These are phyloP conservation scores for Stichopus horrens DNA, from an alignment of 53 echinoderm and acorn worm species.

Conservation along the genomic window DNA sequence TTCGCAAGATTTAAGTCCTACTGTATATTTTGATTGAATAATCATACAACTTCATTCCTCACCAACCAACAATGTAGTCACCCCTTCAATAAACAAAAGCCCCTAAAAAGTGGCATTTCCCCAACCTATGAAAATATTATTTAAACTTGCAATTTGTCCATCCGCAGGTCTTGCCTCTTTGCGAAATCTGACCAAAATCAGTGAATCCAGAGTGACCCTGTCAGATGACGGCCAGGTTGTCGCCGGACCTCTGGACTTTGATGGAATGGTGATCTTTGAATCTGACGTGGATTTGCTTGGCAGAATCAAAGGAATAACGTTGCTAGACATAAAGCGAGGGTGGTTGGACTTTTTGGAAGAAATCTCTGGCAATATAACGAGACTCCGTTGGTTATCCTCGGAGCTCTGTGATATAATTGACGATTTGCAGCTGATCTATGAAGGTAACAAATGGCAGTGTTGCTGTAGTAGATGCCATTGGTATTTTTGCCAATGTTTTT, in stretches of 20 bases:
- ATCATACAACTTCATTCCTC: too few relatives aligned
- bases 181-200: constrained; percentile 43
- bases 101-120: not conserved
- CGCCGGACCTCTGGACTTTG: constrained; percentile 32
- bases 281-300: constrained; percentile 22
- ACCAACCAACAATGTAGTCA: too few relatives aligned
- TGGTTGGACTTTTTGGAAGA: not conserved
- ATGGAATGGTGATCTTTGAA: constrained; percentile 38
- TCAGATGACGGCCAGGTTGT: constrained; percentile 34
- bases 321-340: constrained; percentile 5
- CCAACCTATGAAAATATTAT: not conserved
- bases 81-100: too few relatives aligned
- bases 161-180: constrained; percentile 43
- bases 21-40: too few relatives aligned
- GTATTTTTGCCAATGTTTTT: too few relatives aligned
- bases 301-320: constrained; percentile 50
- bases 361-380: not conserved
- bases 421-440: constrained; percentile 34
- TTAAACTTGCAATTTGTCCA: not conserved
- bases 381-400: constrained; percentile 14
- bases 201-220: constrained; percentile 47
- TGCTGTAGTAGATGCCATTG: too few relatives aligned
- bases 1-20: too few relatives aligned
- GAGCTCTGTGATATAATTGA: constrained; percentile 36
- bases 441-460: not conserved